Percentiles rank a stretch among this genome's conserved stretches.
Evolutionary conservation across 1,140 invertebrate genomes (phyloP).

Genomic region (Teleopsis dalmanni): DNA sequence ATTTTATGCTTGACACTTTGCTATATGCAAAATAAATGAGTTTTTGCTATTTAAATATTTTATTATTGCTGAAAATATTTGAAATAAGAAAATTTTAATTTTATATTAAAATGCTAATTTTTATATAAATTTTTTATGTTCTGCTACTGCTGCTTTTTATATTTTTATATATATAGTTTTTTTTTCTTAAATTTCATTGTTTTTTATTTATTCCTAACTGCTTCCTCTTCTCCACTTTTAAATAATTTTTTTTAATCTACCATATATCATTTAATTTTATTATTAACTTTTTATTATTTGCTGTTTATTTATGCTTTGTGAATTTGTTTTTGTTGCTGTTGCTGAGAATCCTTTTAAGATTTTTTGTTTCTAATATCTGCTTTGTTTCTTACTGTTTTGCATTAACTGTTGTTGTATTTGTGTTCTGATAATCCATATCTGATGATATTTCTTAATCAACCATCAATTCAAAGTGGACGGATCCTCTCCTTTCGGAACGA

Average conservation of each 20-base stretch:
- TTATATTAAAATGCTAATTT: not conserved
- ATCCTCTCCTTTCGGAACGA: constrained; percentile 78
- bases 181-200: constrained; percentile 25
- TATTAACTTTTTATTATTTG: too few species aligned
- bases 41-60: not conserved
- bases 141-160: constrained; percentile 3
- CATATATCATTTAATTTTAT: too few species aligned
- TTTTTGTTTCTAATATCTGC: constrained; percentile 15
- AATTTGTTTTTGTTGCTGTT: constrained; percentile 7
- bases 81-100: not conserved
- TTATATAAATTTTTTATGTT: constrained; percentile 8
- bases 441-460: constrained; percentile 63
- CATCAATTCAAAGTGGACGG: constrained; percentile 92
- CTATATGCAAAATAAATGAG: too few species aligned
- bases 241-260: too few species aligned
- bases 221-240: too few species aligned
- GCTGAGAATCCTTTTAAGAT: constrained; percentile 13
- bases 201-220: constrained; percentile 9
- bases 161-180: constrained; percentile 17
- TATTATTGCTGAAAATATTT: constrained; percentile 1
- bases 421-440: constrained; percentile 2
- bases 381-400: constrained; percentile 9
- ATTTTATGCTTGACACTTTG: too few species aligned
- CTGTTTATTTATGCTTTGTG: constrained; percentile 4
- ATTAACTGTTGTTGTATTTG: constrained; percentile 9